phyloP scores from a whole-genome alignment of 2,888 invertebrate species.

The Bembecia ichneumoniformis region DNA sequence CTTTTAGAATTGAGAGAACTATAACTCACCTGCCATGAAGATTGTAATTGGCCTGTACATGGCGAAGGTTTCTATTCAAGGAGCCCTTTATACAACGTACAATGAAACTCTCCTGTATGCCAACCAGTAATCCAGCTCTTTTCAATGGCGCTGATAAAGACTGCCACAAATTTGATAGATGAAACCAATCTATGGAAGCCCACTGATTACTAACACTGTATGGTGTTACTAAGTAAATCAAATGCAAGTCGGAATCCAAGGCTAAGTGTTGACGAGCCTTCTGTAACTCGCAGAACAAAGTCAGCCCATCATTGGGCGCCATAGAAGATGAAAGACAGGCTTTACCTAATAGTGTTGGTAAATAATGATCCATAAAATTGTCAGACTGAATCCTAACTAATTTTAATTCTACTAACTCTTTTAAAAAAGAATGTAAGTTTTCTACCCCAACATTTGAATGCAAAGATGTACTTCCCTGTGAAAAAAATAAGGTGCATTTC shows the following conservation, averaged over 20 bases:
- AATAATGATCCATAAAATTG: conserved; percentile 66
- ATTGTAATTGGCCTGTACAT: conserved; percentile 25
- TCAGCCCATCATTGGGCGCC: conserved; percentile 93
- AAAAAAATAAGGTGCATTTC: conserved; percentile 80
- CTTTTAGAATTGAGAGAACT: neutral
- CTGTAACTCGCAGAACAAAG: conserved; percentile 90
- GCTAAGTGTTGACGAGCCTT: conserved; percentile 92
- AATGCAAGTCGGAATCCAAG: conserved; percentile 93
- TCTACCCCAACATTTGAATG: conserved; percentile 39
- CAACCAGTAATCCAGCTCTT: conserved; percentile 90
- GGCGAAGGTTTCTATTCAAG: too few species aligned
- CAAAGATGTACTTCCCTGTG: conserved; percentile 29
- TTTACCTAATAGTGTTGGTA: conserved; percentile 89
- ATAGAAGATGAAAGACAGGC: conserved; percentile 95
- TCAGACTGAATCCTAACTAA: conserved; percentile 78
- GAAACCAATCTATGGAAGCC: conserved; percentile 86
- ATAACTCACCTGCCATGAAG: conserved; percentile 75
- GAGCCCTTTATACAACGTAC: conserved; percentile 80
- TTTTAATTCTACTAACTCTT: conserved; percentile 84
- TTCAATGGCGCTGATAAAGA: conserved; percentile 83
- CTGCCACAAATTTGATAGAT: conserved; percentile 86
- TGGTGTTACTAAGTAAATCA: conserved; percentile 96
- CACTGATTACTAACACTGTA: conserved; percentile 87
- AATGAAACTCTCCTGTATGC: conserved; percentile 89
- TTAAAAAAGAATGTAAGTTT: conserved; percentile 62